phyloP scores from a whole-genome alignment of 1,140 invertebrate genomes.

The Centruroides sculpturatus region DNA sequence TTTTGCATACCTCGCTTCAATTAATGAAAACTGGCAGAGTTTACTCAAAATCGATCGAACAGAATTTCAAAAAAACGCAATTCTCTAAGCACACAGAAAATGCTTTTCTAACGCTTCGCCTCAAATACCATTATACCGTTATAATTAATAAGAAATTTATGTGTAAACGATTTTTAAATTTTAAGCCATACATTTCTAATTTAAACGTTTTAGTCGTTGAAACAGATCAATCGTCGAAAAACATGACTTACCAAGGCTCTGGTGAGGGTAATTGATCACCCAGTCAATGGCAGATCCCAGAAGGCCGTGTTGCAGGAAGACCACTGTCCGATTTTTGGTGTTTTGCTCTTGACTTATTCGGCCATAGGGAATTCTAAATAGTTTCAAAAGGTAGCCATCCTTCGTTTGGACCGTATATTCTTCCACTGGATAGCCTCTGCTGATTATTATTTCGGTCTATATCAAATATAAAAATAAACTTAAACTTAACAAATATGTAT shows the following conservation, averaged over 20 bases:
- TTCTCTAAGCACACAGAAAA: too few relatives aligned
- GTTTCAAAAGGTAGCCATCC: constrained; percentile 52
- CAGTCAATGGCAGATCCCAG: constrained; percentile 7
- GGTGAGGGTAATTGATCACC: constrained; percentile 7
- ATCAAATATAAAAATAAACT: too few relatives aligned
- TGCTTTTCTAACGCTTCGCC: too few relatives aligned
- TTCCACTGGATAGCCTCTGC: too few relatives aligned
- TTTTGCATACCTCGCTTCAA: too few relatives aligned
- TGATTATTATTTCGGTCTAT: too few relatives aligned
- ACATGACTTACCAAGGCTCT: not conserved
- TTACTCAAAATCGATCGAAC: too few relatives aligned
- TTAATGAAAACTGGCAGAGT: too few relatives aligned
- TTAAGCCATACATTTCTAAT: not conserved
- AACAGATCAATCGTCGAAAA: constrained; percentile 3
- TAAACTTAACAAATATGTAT: too few relatives aligned
- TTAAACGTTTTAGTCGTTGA: constrained; percentile 3
- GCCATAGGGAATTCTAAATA: constrained; percentile 47
- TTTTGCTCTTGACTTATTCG: not conserved
- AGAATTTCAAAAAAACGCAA: too few relatives aligned
- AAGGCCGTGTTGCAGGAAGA: constrained; percentile 13
- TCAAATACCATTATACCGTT: too few relatives aligned
- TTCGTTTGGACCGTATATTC: constrained; percentile 35
- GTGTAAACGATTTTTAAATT: constrained; percentile 35
- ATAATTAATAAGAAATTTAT: constrained; percentile 25
- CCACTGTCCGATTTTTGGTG: not conserved